These are phyloP conservation scores for Nothobranchius kuhntae DNA, from an alignment of 2,113 vertebrate genomes.

Conservation along the genomic window DNA sequence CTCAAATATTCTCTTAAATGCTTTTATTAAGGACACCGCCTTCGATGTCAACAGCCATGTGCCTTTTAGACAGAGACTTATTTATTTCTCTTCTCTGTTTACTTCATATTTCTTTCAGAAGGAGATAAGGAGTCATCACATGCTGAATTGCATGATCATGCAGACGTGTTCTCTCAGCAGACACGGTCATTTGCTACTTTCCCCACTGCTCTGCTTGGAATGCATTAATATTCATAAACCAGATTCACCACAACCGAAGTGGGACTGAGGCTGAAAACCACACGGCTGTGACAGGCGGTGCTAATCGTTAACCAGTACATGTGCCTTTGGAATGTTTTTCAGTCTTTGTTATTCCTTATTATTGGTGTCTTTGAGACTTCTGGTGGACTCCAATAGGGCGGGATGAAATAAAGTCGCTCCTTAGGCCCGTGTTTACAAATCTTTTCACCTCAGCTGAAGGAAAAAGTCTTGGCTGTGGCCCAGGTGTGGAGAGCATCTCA, in stretches of 20 bases:
- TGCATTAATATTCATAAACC: constrained; percentile 32
- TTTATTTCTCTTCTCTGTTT: constrained; percentile 1
- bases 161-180: constrained; percentile 29
- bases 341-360: background rate
- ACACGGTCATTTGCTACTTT: constrained; percentile 49
- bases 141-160: constrained; percentile 34
- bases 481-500: constrained; percentile 17
- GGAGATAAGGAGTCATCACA: constrained; percentile 61
- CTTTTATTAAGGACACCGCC: no score
- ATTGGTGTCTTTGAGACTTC: background rate
- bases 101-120: constrained; percentile 14
- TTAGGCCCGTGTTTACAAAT: background rate
- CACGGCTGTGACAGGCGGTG: constrained; percentile 4
- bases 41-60: background rate
- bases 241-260: constrained; percentile 8
- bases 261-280: background rate
- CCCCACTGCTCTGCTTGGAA: constrained; percentile 2
- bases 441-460: constrained; percentile 8
- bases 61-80: background rate
- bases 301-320: constrained; percentile 4
- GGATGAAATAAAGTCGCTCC: background rate
- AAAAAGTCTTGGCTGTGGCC: constrained; percentile 9
- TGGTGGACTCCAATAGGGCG: background rate
- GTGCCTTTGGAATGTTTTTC: constrained; percentile 24
- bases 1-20: constrained; percentile 8